Base-by-base conservation (phyloP, 2,797 vertebrate species). In the Cyclopterus lumpus region DNA sequence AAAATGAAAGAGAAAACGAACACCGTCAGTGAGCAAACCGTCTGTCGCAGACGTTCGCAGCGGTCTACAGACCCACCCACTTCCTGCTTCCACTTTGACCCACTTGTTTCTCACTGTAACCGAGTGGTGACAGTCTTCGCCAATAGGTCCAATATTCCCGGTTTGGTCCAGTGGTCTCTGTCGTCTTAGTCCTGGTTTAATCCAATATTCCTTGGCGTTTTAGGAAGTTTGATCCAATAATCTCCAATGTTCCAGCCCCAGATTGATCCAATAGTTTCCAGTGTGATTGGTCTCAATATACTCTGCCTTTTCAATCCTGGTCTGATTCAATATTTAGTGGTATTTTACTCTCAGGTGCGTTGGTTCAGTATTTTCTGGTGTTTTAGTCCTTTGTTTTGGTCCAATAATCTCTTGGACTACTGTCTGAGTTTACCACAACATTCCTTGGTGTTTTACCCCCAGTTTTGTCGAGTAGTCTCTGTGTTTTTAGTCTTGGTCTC, bases 361-460 rank as follows among this genome's bases (percentile, higher is more conserved):
- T 30, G 0, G 48, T 10, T 5, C 28, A n/a, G 1, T 46, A 2
- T 5, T 18, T 3, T 12, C 9, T 14, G 0, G 10, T 12, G 3
- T 36, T 58, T 34, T 32, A 6, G 7, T 16, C 30, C 2, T 8
- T 8, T 42, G 38, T 55, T 57, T n/a, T 32, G 4, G 28, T 32
- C 16, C 16, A 32, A 1, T 57, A 18, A 0, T 32, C n/a, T 36
- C 51, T 12, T 12, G 2, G 5, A 10, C 28, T 59, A 48, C 16
- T 7, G 42, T 48, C 46, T 9, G 10, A 22, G 4, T 71, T 34
- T 24, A 1, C 5, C 9, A 28, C 54, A 8, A 1, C 60, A 8
- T 42, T 49, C 28, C 5, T 5, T 2, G 3, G 20, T 46, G 24
- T 26, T 61, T 51, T 11, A 0, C 3, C 0, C 46, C 9, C 4